A percentile compares a stretch with the other conserved stretches of the same genome.
Evolutionary conservation across 2,113 vertebrate species (phyloP).

Genomic region (rabbit (Oryctolagus cuniculus)): mOryCun1.1 NC_091435.1:35097501-35098000

Average conservation of each 20-base stretch:
- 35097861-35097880: background rate
- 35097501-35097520: background rate
- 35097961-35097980: fast-evolving
- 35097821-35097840: background rate
- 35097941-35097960: background rate
- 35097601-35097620: background rate
- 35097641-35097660: background rate
- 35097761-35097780: background rate
- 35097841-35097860: background rate
- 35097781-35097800: background rate
- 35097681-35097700: background rate
- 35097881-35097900: background rate
- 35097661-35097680: background rate
- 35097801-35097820: background rate
- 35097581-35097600: background rate
- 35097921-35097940: background rate
- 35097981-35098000: too few species aligned
- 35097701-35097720: background rate
- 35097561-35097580: background rate
- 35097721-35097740: background rate
- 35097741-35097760: background rate
- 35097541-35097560: background rate
- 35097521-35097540: background rate
- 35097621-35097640: background rate
- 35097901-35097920: background rate